A percentile compares a stretch with the other conserved stretches of the same genome.
phyloP scores from a whole-genome alignment of 2,888 invertebrate species.

The Cephus nigrinus region DNA sequence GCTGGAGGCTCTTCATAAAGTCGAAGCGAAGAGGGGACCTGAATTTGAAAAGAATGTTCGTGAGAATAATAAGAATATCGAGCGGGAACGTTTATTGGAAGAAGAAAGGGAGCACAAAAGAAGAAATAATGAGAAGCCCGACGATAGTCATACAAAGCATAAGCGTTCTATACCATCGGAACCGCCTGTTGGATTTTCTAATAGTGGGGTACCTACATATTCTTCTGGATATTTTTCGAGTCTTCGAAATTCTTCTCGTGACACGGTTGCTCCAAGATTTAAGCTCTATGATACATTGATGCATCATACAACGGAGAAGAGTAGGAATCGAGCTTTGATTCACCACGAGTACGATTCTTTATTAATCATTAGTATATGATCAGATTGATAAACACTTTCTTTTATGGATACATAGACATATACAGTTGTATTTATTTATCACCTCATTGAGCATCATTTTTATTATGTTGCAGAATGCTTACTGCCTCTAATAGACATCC shows the following conservation, averaged over 20 bases:
- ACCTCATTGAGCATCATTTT: neutral
- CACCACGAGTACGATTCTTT: slow-evolving; percentile 11
- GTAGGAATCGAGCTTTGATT: slow-evolving; percentile 6
- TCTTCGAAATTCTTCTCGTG: slow-evolving; percentile 7
- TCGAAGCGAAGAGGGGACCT: slow-evolving; percentile 24
- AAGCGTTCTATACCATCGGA: slow-evolving; percentile 28
- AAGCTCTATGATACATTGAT: slow-evolving; percentile 14
- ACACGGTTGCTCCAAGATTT: slow-evolving; percentile 7
- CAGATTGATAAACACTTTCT: neutral
- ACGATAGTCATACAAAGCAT: slow-evolving; percentile 9
- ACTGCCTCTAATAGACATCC: slow-evolving; percentile 29
- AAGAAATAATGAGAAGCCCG: slow-evolving; percentile 7
- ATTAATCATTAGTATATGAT: neutral
- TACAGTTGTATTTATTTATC: neutral
- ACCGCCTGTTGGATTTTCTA: slow-evolving; percentile 16
- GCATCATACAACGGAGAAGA: slow-evolving; percentile 12
- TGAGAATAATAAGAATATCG: slow-evolving; percentile 8
- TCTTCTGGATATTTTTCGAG: neutral
- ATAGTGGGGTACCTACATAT: slow-evolving; percentile 20
- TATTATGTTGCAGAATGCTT: slow-evolving; percentile 4
- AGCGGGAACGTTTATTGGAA: neutral
- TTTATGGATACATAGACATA: neutral
- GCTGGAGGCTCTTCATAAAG: slow-evolving; percentile 31
- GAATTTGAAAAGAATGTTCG: slow-evolving; percentile 29
- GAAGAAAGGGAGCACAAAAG: slow-evolving; percentile 2